These are phyloP conservation scores for Chalcosyrphus nemorum DNA, from an alignment of 2,888 invertebrate species.

Conservation along the genomic window DNA sequence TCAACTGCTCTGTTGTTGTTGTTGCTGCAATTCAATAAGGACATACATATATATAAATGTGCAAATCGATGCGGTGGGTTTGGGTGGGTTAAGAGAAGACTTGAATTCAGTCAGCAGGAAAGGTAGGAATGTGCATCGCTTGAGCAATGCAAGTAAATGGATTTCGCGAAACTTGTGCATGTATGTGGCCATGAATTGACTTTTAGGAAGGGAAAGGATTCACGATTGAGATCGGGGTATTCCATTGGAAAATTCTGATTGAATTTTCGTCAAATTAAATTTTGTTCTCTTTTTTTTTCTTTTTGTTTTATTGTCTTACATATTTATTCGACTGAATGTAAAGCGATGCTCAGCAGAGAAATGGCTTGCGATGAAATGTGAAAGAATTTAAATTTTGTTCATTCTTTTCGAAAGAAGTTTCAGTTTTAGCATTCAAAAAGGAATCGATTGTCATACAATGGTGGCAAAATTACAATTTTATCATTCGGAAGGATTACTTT, in stretches of 20 bases:
- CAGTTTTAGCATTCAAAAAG: too few relatives aligned
- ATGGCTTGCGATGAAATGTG: background rate
- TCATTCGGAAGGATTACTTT: too few relatives aligned
- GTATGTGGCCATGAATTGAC: background rate
- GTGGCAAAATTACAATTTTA: too few relatives aligned
- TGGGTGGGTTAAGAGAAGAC: background rate
- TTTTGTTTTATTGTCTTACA: background rate
- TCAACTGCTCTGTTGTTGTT: background rate
- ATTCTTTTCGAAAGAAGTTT: too few relatives aligned
- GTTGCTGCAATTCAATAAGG: constrained; percentile 1
- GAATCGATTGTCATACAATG: too few relatives aligned
- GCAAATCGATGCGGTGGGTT: constrained; percentile 38
- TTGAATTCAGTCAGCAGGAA: background rate
- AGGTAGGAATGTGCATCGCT: constrained; percentile 27
- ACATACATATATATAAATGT: background rate
- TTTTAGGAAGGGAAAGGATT: background rate
- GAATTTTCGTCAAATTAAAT: constrained; percentile 51
- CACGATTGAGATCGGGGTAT: constrained; percentile 19
- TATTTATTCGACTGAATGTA: constrained; percentile 36
- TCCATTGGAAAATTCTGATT: constrained; percentile 62
- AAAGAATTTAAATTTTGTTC: background rate
- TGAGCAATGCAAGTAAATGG: constrained; percentile 42
- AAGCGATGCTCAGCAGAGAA: background rate
- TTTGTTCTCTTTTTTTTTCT: background rate
- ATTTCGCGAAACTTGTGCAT: constrained; percentile 22